Evolutionary conservation across 1,140 invertebrate genomes (phyloP), one percentile per base, ranked within the genome.

Genomic region (Contarinia nasturtii): DNA sequence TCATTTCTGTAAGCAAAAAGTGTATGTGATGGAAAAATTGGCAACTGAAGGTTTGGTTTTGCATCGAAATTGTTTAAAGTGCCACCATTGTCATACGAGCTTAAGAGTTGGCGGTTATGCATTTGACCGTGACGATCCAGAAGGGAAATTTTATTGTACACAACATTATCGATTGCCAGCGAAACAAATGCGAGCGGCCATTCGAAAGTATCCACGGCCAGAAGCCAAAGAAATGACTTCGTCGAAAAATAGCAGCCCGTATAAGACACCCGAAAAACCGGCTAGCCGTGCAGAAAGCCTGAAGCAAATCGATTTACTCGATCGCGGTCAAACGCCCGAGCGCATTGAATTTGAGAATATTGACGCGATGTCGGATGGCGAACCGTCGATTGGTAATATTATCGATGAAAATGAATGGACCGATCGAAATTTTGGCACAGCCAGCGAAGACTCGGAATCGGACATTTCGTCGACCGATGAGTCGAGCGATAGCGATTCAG

Each of bases 371-470:
- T 77, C n/a, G 71, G 69, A 77, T 43, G 80, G 84, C 48, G 80
- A 82, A 54, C 70, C 76, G 1, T 73, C 80, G 12, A 75, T 77
- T 54, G 82, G 86, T 65, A 48, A 55, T 47, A 59, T 64, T 21
- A 86, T 89, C 61, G 86, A 91, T 57, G 87, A 92, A 61, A 87
- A 91, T 56, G 87, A 91, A 63, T 91, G 85, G 86, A 91, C 86
- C 1, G 86, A 90, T 54, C 74, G 83, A 47, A 93, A 91, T 67
- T 89, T 89, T 62, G 79, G 86, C 51, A 78, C 80, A 0, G 82
- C 80, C 2, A 79, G 77, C 19, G 83, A 85, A 47, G 76, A 80
- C 48, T 80, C 78, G 33, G 75, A 79, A 51, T 69, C 77, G 2
- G 59, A 63, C 47, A 46, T 62, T 0, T 60, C 58, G 19, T 59